Evolutionary conservation across 2,797 vertebrate species (phyloP).

Genomic region (Sphenopsis melanotis): DNA sequence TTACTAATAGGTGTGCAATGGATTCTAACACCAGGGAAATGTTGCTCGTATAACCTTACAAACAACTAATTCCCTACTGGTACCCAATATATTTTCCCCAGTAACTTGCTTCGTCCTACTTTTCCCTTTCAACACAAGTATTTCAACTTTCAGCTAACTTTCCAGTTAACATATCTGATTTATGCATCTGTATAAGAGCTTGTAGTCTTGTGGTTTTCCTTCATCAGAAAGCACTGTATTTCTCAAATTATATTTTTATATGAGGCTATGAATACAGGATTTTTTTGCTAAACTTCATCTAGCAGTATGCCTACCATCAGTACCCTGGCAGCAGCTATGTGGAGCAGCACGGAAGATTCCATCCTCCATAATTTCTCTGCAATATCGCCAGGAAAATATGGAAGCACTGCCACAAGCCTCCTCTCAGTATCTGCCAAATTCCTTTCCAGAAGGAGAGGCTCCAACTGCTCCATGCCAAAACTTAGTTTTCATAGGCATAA

Average conservation of each 20-base stretch:
- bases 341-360: conserved; percentile 33
- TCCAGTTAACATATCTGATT: neutral
- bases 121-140: neutral
- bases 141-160: neutral
- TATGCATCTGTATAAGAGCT: neutral
- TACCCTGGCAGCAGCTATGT: neutral
- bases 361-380: conserved; percentile 6
- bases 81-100: neutral
- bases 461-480: conserved; percentile 2
- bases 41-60: neutral
- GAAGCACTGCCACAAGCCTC: conserved; percentile 25
- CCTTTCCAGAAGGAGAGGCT: conserved; percentile 24
- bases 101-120: neutral
- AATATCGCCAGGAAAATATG: conserved; percentile 35
- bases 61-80: neutral
- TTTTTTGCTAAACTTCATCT: neutral
- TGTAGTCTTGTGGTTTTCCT: neutral
- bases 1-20: neutral
- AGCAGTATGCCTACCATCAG: neutral
- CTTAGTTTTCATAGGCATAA: neutral
- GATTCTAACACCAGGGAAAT: neutral
- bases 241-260: neutral
- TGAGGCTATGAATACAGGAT: neutral
- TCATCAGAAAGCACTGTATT: neutral
- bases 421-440: conserved; percentile 25